Evolutionary conservation across 2,797 vertebrate species (phyloP), one percentile per base, ranked within the genome.

Genomic region (Myripristis jacobus): DNA sequence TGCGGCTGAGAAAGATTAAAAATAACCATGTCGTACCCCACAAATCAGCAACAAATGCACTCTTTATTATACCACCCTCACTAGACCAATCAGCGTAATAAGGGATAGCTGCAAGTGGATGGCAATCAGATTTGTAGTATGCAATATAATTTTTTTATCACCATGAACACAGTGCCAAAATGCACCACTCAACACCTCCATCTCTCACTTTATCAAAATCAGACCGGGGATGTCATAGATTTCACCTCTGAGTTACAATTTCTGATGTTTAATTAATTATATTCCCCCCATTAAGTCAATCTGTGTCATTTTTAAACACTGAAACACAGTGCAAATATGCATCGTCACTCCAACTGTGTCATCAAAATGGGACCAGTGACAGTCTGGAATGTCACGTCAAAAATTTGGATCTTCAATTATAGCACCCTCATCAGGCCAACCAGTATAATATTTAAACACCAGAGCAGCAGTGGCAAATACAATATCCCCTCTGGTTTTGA

Each of bases 41-140:
- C 46, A 24, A 51, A 24, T 50, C 48, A 24, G 48, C 15, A 25
- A 4, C 34, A 31, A 43, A 18, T 41, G 4, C 3, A 41, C 12
- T 18, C 68, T 55, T 43, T 3, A 43, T 47, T 44, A 67, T 44
- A 77, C 67, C 58, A 3, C 81, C 77, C 67, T 63, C 75, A 41
- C 54, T 31, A 75, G 77, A 75, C 34, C 29, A 68, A 41, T 29
- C 31, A 31, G 1, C 60, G 50, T 15, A 51, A 18, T 10, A 3
- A 3, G 27, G 38, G 38, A 15, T 41, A 41, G 38, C 38, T 41
- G 38, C 12, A 41, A 15, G 38, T 41, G 38, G 12, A 1, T 3
- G 12, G 38, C 38, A 41, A 41, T 41, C 38, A 41, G 38, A 41
- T 3, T 41, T 41, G 15, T 12, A 38, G 12, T 47, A 19, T 3